A percentile compares a stretch with the other conserved stretches of the same genome.
Evolutionary conservation across 2,888 invertebrate genomes (phyloP).

Genomic region (Saturnia japonica): DNA sequence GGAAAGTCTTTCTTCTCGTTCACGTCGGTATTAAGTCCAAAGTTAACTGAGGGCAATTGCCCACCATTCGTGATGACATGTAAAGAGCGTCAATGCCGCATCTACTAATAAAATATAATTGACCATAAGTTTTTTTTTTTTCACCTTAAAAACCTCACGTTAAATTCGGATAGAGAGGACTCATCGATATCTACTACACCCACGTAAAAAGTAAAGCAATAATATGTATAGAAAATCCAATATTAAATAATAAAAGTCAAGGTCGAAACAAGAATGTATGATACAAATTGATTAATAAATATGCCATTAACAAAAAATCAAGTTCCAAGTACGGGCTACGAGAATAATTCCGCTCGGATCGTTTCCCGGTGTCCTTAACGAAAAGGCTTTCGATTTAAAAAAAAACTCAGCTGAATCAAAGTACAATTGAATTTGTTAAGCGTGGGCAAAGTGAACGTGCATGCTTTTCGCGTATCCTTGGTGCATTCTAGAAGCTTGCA

Average conservation of each 20-base stretch:
- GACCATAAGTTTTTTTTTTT: too few relatives aligned
- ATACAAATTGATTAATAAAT: neutral
- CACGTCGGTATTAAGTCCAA: too few relatives aligned
- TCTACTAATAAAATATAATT: too few relatives aligned
- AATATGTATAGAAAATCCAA: neutral
- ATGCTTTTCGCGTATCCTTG: neutral
- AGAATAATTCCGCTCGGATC: neutral
- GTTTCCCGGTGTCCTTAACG: slow-evolving; percentile 13
- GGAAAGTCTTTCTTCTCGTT: too few relatives aligned
- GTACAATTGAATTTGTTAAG: slow-evolving; percentile 1
- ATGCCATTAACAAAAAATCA: neutral
- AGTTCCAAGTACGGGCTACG: neutral
- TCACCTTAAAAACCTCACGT: too few relatives aligned
- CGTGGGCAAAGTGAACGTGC: slow-evolving; percentile 2
- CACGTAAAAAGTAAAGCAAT: neutral
- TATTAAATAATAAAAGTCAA: slow-evolving; percentile 1
- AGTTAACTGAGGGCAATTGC: too few relatives aligned
- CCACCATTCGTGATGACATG: too few relatives aligned
- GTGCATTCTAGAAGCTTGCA: slow-evolving; percentile 10
- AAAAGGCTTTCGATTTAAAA: slow-evolving; percentile 4
- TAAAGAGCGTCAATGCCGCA: too few relatives aligned
- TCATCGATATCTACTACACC: too few relatives aligned
- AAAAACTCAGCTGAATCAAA: neutral
- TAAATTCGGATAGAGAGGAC: too few relatives aligned
- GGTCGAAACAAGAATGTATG: neutral